Conservation (phyloP, 1,140 invertebrate genomes). For the Drosophila rufa region DNA sequence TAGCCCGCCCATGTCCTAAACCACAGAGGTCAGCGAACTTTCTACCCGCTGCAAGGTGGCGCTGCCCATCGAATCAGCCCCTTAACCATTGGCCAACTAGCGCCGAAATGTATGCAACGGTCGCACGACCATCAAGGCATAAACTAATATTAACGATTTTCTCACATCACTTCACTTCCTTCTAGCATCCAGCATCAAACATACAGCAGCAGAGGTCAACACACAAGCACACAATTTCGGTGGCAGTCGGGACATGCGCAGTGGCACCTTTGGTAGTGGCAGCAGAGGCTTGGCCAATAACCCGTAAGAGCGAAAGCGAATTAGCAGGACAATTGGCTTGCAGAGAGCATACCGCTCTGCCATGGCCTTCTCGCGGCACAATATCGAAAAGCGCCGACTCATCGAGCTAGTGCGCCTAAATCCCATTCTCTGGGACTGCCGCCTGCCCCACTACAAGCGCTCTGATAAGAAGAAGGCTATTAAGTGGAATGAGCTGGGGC, state of each 20-base stretch:
- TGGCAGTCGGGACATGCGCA: slow-evolving; percentile 62
- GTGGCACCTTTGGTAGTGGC: slow-evolving; percentile 67
- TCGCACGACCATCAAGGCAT: slow-evolving; percentile 17
- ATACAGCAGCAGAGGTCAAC: slow-evolving; percentile 29
- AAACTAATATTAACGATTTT: slow-evolving; percentile 76
- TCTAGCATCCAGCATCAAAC: slow-evolving; percentile 56
- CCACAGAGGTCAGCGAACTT: slow-evolving; percentile 37
- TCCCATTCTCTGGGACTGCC: slow-evolving; percentile 81
- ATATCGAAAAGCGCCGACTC: slow-evolving; percentile 82
- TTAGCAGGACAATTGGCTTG: background rate
- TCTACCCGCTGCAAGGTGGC: slow-evolving; percentile 1
- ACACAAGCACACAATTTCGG: slow-evolving; percentile 19
- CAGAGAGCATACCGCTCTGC: background rate
- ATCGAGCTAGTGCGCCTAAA: slow-evolving; percentile 81
- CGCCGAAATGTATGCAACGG: slow-evolving; percentile 49
- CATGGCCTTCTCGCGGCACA: slow-evolving; percentile 82
- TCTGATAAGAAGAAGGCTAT: slow-evolving; percentile 82
- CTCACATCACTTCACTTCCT: slow-evolving; percentile 54
- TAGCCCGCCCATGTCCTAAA: background rate
- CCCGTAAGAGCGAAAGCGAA: slow-evolving; percentile 26
- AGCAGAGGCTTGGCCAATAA: slow-evolving; percentile 26
- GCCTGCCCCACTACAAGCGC: slow-evolving; percentile 80
- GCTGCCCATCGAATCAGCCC: slow-evolving; percentile 1
- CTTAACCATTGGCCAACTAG: slow-evolving; percentile 2
- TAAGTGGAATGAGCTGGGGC: slow-evolving; percentile 81